phyloP scores from a whole-genome alignment of 2,797 vertebrate species.

The Hirundo rustica region DNA sequence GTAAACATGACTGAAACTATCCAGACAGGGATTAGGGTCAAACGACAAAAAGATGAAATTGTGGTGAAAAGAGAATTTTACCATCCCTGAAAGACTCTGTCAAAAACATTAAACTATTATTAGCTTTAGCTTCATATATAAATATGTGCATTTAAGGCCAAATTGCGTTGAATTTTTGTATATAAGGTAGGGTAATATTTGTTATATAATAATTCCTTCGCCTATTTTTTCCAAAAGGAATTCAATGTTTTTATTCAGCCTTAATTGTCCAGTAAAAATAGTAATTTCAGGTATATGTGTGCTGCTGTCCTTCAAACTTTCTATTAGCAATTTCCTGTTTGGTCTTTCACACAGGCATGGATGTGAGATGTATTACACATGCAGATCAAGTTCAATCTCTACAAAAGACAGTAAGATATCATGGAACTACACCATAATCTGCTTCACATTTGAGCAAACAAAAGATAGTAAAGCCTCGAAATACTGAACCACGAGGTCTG shows the following conservation, averaged over 20 bases:
- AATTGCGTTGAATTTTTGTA: not conserved
- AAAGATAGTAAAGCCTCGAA: not conserved
- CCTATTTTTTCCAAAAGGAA: not conserved
- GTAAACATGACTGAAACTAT: not conserved
- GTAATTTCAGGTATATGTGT: not conserved
- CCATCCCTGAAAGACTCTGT: not conserved
- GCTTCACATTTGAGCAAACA: not conserved
- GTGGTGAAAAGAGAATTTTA: not conserved
- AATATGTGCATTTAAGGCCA: not conserved
- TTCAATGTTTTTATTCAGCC: not conserved
- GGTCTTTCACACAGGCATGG: not conserved
- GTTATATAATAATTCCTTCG: not conserved
- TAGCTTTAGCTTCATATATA: not conserved
- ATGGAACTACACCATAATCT: not conserved
- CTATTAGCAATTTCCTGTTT: not conserved
- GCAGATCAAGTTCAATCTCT: not conserved
- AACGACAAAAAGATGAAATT: not conserved
- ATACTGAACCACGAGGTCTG: fast-evolving
- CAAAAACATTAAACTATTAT: not conserved
- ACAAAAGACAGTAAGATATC: not conserved
- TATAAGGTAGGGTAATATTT: not conserved
- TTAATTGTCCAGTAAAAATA: not conserved
- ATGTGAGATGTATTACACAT: not conserved
- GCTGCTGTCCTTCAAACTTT: not conserved
- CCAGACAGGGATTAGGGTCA: not conserved